These are phyloP conservation scores for Diplodus puntazzo DNA, from an alignment of 2,797 vertebrate genomes.

Conservation along the genomic window DNA sequence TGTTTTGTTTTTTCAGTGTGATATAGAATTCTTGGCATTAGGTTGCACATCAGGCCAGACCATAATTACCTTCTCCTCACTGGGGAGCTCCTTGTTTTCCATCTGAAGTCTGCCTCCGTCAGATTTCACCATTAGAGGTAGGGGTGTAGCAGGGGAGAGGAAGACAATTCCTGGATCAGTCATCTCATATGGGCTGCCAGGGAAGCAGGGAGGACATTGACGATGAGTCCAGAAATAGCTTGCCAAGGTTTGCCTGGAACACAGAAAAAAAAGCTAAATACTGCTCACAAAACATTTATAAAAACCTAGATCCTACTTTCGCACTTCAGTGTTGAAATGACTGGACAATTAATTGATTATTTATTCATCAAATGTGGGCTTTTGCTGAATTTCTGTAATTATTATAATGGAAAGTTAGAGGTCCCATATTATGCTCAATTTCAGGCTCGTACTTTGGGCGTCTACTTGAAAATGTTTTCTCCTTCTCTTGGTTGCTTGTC, in stretches of 20 bases:
- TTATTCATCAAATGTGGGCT: neutral
- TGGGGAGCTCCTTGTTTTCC: slow-evolving; percentile 75
- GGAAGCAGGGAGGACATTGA: slow-evolving; percentile 38
- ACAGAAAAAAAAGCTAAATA: neutral
- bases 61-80: slow-evolving; percentile 74
- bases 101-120: slow-evolving; percentile 75
- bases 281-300: neutral
- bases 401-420: neutral
- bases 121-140: slow-evolving; percentile 70
- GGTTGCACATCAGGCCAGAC: slow-evolving; percentile 69
- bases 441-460: neutral
- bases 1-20: slow-evolving; percentile 21
- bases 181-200: slow-evolving; percentile 47
- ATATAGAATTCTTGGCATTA: slow-evolving; percentile 71
- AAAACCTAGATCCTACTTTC: neutral
- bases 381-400: neutral
- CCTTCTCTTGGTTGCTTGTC: too few species aligned
- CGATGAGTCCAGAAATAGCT: slow-evolving; percentile 42
- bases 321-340: neutral
- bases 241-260: slow-evolving; percentile 35
- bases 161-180: slow-evolving; percentile 70
- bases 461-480: neutral
- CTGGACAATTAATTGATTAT: neutral
- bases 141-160: slow-evolving; percentile 27
- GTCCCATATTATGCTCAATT: too few species aligned